Evolutionary conservation across 2,888 invertebrate genomes (phyloP).

Genomic region (Euplagia quadripunctaria): DNA sequence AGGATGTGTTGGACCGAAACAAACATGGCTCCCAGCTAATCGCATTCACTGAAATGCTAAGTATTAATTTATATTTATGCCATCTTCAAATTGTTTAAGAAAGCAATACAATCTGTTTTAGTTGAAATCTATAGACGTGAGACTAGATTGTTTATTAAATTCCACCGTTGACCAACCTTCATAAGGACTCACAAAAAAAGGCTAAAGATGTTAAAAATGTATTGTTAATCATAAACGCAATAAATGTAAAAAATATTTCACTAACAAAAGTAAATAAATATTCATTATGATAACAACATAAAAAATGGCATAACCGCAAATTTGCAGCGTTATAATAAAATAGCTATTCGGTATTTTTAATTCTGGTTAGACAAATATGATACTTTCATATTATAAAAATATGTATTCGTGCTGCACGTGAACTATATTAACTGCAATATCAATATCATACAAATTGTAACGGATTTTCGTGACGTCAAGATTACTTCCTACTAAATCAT

Average conservation of each 20-base stretch:
- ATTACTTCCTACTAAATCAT: constrained; percentile 73
- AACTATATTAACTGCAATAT: neutral
- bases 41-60: neutral
- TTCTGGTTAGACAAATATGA: too few species aligned
- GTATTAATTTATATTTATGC: neutral
- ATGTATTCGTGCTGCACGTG: neutral
- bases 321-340: too few species aligned
- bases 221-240: neutral
- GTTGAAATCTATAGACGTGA: neutral
- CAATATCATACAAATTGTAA: neutral
- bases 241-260: neutral
- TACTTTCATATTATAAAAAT: too few species aligned
- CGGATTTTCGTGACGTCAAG: constrained; percentile 45
- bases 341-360: too few species aligned
- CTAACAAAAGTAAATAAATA: too few species aligned
- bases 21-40: neutral
- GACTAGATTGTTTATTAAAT: neutral
- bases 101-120: neutral
- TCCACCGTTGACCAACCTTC: neutral
- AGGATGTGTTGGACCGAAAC: neutral
- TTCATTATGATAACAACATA: too few species aligned
- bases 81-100: neutral
- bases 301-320: too few species aligned
- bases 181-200: neutral
- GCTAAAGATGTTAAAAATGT: neutral